Conservation (phyloP, 2,113 vertebrate species). For the Coptodon rendalli region DNA sequence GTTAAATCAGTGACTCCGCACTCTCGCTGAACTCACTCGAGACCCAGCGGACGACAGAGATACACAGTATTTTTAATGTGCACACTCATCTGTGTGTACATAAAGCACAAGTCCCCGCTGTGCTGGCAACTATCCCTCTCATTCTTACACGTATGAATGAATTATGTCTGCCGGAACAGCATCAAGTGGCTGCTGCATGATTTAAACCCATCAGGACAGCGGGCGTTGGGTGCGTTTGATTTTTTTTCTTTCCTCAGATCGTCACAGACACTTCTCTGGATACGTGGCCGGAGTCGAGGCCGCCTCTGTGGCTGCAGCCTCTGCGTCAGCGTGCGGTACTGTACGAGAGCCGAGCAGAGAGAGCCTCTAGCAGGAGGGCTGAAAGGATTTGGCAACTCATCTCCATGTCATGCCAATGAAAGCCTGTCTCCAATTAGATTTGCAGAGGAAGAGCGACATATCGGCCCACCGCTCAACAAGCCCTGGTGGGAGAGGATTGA, state of each 20-base stretch:
- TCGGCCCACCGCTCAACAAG: conserved; percentile 54
- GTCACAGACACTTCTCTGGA: background rate
- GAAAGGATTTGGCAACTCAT: conserved; percentile 68
- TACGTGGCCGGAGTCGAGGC: background rate
- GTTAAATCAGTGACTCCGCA: conserved; percentile 15
- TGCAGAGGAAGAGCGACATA: conserved; percentile 55
- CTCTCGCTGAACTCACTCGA: conserved; percentile 23
- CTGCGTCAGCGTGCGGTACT: conserved; percentile 5
- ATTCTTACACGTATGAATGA: background rate
- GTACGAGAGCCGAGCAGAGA: conserved; percentile 7
- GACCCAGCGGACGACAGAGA: background rate
- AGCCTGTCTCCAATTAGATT: conserved; percentile 67
- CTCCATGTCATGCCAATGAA: conserved; percentile 64
- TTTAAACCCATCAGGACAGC: conserved; percentile 28
- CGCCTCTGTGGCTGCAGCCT: conserved; percentile 8
- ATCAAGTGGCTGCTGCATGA: background rate
- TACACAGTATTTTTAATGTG: background rate
- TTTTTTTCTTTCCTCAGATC: background rate
- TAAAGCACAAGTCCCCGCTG: background rate
- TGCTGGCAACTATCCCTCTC: background rate
- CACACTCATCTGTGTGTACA: conserved; percentile 1
- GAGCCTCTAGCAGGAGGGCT: conserved; percentile 38
- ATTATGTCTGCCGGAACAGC: background rate
- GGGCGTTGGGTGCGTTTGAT: background rate
- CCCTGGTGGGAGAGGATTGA: conserved; percentile 56